A percentile compares a stretch with the other conserved stretches of the same genome.
These are phyloP conservation scores for Desmophyllum pertusum DNA, from an alignment of 92 coral and sea anemone genomes.

Conservation along the genomic window DNA sequence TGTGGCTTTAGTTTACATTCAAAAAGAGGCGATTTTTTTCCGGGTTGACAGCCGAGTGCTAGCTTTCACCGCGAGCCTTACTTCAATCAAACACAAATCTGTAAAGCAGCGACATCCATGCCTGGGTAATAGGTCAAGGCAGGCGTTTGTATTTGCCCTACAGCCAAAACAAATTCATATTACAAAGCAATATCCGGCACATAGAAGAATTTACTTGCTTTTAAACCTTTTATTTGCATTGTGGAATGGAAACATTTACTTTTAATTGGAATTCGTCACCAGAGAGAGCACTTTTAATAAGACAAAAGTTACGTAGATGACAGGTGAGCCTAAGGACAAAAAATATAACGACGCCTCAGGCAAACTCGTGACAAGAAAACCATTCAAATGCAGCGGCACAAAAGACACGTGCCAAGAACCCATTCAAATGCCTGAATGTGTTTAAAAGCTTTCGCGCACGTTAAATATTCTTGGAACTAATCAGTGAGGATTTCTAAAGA, in stretches of 20 bases:
- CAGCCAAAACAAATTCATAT: constrained; percentile 29
- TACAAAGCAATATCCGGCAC: constrained; percentile 51
- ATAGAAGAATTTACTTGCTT: constrained; percentile 46
- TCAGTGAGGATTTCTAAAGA: not conserved
- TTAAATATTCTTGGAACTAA: not conserved
- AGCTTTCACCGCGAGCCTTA: constrained; percentile 7
- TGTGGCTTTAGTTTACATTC: constrained; percentile 48
- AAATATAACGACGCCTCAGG: constrained; percentile 6
- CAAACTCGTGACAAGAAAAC: not conserved
- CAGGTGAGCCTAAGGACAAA: constrained; percentile 24
- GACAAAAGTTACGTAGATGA: constrained; percentile 18
- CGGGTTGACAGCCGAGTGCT: constrained; percentile 15
- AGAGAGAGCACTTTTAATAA: constrained; percentile 38
- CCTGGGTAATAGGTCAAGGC: not conserved
- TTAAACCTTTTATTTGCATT: constrained; percentile 50
- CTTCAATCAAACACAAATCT: constrained; percentile 27
- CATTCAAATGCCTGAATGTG: not conserved
- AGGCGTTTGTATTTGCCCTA: constrained; percentile 18
- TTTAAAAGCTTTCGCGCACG: not conserved
- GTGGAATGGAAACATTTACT: constrained; percentile 45
- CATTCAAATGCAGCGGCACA: not conserved
- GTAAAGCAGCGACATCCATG: constrained; percentile 19
- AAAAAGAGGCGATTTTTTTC: constrained; percentile 33
- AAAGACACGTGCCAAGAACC: constrained; percentile 1
- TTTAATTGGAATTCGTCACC: constrained; percentile 48